phyloP scores from a whole-genome alignment of 2,797 vertebrate genomes.

The Melanotaenia trifasciata region DNA sequence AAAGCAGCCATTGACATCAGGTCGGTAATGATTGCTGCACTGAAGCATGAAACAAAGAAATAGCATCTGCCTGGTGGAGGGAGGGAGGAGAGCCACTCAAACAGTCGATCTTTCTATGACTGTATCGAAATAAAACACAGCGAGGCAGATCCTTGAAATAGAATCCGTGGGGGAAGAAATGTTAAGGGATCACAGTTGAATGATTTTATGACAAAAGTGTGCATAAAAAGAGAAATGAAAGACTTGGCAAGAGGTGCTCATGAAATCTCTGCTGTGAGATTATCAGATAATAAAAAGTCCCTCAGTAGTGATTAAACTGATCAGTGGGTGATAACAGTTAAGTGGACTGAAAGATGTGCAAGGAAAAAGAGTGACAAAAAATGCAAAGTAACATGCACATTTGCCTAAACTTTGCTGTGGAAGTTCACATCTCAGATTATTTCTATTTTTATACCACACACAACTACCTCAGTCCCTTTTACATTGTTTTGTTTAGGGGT shows the following conservation, averaged over 20 bases:
- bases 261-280: slow-evolving; percentile 72
- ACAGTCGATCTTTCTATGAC: slow-evolving; percentile 56
- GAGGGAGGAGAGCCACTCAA: slow-evolving; percentile 62
- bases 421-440: slow-evolving; percentile 13
- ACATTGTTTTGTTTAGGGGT: slow-evolving; percentile 9
- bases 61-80: slow-evolving; percentile 66
- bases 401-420: slow-evolving; percentile 9
- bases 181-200: slow-evolving; percentile 74
- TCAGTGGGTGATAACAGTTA: slow-evolving; percentile 60
- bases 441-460: slow-evolving; percentile 2
- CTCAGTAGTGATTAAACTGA: slow-evolving; percentile 76
- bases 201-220: slow-evolving; percentile 81
- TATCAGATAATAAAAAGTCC: slow-evolving; percentile 76
- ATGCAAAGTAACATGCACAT: slow-evolving; percentile 17
- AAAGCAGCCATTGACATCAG: slow-evolving; percentile 67
- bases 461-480: no score
- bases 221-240: slow-evolving; percentile 68
- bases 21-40: slow-evolving; percentile 77
- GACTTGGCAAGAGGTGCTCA: slow-evolving; percentile 52
- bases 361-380: slow-evolving; percentile 6
- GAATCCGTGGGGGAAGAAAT: slow-evolving; percentile 49
- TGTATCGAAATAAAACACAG: slow-evolving; percentile 78
- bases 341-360: slow-evolving; percentile 43
- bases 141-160: slow-evolving; percentile 73
- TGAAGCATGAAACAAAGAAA: slow-evolving; percentile 79